Conservation (phyloP, 2,113 vertebrate species). For the Chaetorhynchus papuensis region DNA sequence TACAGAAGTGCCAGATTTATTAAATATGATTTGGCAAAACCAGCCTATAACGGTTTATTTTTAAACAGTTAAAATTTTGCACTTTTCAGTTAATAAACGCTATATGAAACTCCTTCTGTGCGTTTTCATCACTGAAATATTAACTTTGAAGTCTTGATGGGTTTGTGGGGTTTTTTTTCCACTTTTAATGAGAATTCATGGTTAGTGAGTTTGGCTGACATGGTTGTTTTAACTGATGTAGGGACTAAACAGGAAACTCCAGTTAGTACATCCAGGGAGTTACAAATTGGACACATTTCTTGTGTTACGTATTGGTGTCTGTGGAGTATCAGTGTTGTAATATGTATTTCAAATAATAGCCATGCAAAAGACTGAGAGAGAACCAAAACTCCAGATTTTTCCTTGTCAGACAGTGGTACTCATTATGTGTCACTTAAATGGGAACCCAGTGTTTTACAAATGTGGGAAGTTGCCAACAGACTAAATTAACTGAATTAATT, state of each 20-base stretch:
- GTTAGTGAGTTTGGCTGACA: background rate
- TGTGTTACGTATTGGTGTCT: background rate
- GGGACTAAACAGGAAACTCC: background rate
- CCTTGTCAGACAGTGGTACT: slow-evolving; percentile 26
- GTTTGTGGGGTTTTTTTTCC: background rate
- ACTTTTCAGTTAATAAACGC: slow-evolving; percentile 57
- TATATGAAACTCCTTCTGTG: slow-evolving; percentile 32
- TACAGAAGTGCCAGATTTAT: background rate
- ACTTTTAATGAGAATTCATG: background rate
- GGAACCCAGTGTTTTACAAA: background rate
- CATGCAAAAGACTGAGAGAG: background rate
- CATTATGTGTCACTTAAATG: background rate
- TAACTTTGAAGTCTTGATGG: background rate
- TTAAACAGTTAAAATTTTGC: slow-evolving; percentile 1
- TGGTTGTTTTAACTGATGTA: background rate
- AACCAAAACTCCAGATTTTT: background rate
- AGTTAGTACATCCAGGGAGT: background rate
- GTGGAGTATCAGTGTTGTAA: background rate
- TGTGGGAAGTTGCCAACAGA: background rate
- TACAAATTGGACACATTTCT: background rate
- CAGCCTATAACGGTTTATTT: background rate
- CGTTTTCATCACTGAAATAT: slow-evolving; percentile 24
- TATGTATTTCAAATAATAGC: background rate
- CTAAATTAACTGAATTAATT: background rate
- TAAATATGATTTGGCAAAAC: background rate